Conservation (phyloP, 2,797 vertebrate species). For the Cetoscarus ocellatus region DNA sequence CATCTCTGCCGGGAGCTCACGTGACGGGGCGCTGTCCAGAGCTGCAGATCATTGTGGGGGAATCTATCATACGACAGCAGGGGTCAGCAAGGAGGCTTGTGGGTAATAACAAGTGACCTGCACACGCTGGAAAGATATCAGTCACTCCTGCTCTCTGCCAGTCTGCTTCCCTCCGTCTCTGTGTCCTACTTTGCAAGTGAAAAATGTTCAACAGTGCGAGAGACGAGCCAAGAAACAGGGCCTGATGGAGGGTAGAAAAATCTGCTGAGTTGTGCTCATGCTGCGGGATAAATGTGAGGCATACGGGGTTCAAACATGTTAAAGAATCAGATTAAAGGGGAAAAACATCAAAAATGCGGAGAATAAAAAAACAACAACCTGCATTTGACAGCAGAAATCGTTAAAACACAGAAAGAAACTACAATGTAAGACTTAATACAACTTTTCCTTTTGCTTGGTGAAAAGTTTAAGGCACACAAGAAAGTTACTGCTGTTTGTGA, state of each 20-base stretch:
- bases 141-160: slow-evolving; percentile 34
- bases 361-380: neutral
- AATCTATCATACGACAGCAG: slow-evolving; percentile 54
- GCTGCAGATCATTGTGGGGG: slow-evolving; percentile 30
- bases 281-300: neutral
- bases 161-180: neutral
- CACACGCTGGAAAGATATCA: slow-evolving; percentile 41
- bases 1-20: slow-evolving; percentile 9
- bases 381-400: too few relatives aligned
- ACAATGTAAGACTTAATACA: too few relatives aligned
- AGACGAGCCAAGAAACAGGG: slow-evolving; percentile 2
- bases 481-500: too few relatives aligned
- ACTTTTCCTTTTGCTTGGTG: too few relatives aligned
- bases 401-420: too few relatives aligned
- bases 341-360: too few relatives aligned
- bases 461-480: too few relatives aligned
- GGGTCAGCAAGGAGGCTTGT: slow-evolving; percentile 41
- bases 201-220: slow-evolving; percentile 20
- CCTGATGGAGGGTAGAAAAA: slow-evolving; percentile 12
- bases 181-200: slow-evolving; percentile 32
- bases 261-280: slow-evolving; percentile 5
- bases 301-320: neutral
- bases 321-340: neutral
- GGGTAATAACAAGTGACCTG: slow-evolving; percentile 58
- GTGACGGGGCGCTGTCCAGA: slow-evolving; percentile 16